Evolutionary conservation across 2,797 vertebrate genomes (phyloP).

Genomic region (Alectoris magna): DNA sequence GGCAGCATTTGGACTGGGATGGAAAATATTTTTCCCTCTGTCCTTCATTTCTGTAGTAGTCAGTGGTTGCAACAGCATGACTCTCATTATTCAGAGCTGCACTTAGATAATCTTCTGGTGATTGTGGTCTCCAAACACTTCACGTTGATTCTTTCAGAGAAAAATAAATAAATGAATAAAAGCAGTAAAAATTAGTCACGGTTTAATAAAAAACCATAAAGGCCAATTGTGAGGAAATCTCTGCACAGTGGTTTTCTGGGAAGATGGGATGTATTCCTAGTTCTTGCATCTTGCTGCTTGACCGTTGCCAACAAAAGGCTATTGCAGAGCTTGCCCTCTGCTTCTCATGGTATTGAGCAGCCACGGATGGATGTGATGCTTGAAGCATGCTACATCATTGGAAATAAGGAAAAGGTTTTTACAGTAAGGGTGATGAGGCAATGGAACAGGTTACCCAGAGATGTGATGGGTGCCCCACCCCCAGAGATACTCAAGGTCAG

Average conservation of each 20-base stretch:
- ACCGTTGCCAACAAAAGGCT: not conserved
- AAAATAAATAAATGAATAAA: not conserved
- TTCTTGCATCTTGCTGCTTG: not conserved
- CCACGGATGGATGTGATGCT: not conserved
- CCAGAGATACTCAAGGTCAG: too few species aligned
- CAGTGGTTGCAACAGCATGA: not conserved
- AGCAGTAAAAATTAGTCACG: not conserved
- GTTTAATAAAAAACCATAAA: not conserved
- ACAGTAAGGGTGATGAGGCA: too few species aligned
- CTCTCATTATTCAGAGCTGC: not conserved
- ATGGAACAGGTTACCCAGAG: too few species aligned
- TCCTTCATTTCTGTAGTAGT: not conserved
- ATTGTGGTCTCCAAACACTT: not conserved
- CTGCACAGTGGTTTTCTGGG: not conserved
- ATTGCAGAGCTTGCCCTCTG: not conserved
- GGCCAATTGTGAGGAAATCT: rapidly evolving
- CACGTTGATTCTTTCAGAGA: not conserved
- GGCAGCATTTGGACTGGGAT: not conserved
- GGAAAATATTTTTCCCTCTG: not conserved
- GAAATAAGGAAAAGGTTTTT: too few species aligned
- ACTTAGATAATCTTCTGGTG: not conserved
- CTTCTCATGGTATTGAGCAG: not conserved
- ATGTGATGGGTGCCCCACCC: too few species aligned
- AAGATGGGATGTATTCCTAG: not conserved
- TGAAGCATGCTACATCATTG: not conserved